A percentile compares a stretch with the other conserved stretches of the same genome.
Conservation (phyloP, 2,888 invertebrate species). For the Tetheella fluctuosa region DNA sequence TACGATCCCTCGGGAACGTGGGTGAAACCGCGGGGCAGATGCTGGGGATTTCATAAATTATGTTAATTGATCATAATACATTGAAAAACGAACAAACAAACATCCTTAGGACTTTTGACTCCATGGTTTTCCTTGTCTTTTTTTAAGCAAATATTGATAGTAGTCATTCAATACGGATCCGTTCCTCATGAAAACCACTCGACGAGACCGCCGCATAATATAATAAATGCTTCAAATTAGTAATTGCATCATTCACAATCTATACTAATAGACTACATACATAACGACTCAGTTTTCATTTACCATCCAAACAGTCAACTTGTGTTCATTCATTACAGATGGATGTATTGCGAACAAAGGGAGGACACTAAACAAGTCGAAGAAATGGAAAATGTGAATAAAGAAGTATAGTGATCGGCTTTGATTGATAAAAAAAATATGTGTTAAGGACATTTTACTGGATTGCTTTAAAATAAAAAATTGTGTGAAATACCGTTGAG, state of each 20-base stretch:
- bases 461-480: conserved; percentile 38
- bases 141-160: not conserved
- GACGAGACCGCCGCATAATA: not conserved
- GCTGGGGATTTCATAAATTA: too few species aligned
- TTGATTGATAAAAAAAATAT: conserved; percentile 34
- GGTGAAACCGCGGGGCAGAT: too few species aligned
- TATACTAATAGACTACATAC: conserved; percentile 12
- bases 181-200: not conserved
- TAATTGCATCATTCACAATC: conserved; percentile 12
- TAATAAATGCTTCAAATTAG: not conserved
- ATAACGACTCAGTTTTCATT: conserved; percentile 16
- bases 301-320: conserved; percentile 15
- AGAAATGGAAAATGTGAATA: conserved; percentile 54
- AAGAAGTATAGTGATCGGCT: conserved; percentile 41
- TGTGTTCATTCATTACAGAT: conserved; percentile 70
- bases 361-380: conserved; percentile 70
- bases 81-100: too few species aligned
- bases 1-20: too few species aligned
- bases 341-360: conserved; percentile 88
- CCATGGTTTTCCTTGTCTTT: not conserved
- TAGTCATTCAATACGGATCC: not conserved
- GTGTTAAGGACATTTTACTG: conserved; percentile 49
- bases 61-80: too few species aligned
- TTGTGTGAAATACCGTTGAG: conserved; percentile 20
- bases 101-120: too few species aligned